Conservation (phyloP, 2,113 vertebrate genomes). For the Urocynchramus pylzowi region DNA sequence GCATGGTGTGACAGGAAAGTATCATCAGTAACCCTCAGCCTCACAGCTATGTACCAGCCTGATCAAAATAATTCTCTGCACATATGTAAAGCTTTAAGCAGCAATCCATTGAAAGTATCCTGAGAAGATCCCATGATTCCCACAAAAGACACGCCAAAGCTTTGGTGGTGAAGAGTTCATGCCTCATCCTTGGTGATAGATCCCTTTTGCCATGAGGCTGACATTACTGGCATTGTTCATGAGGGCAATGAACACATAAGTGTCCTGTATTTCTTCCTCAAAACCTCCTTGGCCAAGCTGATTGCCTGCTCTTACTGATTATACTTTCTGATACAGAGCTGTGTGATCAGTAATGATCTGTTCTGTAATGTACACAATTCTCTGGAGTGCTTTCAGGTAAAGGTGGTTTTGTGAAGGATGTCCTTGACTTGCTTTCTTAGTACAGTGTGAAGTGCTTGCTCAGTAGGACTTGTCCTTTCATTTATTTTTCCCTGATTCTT, state of each 20-base stretch:
- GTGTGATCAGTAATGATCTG: neutral
- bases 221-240: neutral
- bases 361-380: neutral
- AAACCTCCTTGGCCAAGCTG: neutral
- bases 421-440: neutral
- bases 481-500: neutral
- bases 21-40: neutral
- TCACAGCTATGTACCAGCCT: neutral
- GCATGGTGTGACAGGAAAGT: neutral
- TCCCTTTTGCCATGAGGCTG: neutral
- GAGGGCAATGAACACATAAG: rapidly evolving
- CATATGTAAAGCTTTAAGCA: neutral
- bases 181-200: neutral
- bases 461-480: neutral
- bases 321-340: neutral
- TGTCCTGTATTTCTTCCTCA: neutral
- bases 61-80: neutral
- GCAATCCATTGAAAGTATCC: neutral
- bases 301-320: neutral
- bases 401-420: neutral
- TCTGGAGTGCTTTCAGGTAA: neutral
- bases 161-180: neutral
- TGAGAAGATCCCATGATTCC: neutral
- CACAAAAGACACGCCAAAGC: neutral
- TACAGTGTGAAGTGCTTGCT: neutral